A percentile compares a stretch with the other conserved stretches of the same genome.
phyloP scores from a whole-genome alignment of 2,888 invertebrate species.

The Aleiodes leptofemur region DNA sequence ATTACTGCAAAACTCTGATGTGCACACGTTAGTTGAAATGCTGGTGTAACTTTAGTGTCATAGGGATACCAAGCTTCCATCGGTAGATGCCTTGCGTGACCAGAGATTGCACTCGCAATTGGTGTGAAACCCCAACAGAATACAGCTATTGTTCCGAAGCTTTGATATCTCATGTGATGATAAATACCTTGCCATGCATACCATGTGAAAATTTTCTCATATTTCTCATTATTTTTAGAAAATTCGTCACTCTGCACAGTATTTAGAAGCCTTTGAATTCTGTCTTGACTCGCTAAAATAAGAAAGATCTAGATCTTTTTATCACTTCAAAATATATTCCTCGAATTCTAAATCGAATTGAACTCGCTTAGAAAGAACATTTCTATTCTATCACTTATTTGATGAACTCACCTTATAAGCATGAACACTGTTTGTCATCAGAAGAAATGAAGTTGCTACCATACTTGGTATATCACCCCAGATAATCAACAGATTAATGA shows the following conservation, averaged over 20 bases:
- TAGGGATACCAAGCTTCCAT: constrained; percentile 66
- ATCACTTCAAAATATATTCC: neutral
- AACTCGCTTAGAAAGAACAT: too few relatives aligned
- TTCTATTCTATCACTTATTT: constrained; percentile 13
- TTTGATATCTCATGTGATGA: constrained; percentile 63
- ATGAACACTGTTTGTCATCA: constrained; percentile 63
- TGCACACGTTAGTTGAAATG: constrained; percentile 60
- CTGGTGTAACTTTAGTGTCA: constrained; percentile 58
- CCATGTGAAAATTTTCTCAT: constrained; percentile 52
- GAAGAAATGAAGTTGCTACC: constrained; percentile 58
- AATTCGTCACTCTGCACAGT: constrained; percentile 54
- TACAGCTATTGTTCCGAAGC: constrained; percentile 55
- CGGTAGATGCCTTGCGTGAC: constrained; percentile 56
- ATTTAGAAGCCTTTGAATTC: constrained; percentile 59
- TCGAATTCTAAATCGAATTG: too few relatives aligned
- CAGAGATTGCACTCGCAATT: constrained; percentile 53
- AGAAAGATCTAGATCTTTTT: constrained; percentile 50
- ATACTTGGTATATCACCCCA: constrained; percentile 59
- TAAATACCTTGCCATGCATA: constrained; percentile 64
- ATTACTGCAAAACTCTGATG: constrained; percentile 59
- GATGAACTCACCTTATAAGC: constrained; percentile 60
- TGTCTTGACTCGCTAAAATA: constrained; percentile 51
- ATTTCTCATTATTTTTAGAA: constrained; percentile 53
- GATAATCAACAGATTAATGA: constrained; percentile 55
- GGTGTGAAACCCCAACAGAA: constrained; percentile 61